Evolutionary conservation across 2,113 vertebrate species (phyloP).

Genomic region (Dipodomys spectabilis): DNA sequence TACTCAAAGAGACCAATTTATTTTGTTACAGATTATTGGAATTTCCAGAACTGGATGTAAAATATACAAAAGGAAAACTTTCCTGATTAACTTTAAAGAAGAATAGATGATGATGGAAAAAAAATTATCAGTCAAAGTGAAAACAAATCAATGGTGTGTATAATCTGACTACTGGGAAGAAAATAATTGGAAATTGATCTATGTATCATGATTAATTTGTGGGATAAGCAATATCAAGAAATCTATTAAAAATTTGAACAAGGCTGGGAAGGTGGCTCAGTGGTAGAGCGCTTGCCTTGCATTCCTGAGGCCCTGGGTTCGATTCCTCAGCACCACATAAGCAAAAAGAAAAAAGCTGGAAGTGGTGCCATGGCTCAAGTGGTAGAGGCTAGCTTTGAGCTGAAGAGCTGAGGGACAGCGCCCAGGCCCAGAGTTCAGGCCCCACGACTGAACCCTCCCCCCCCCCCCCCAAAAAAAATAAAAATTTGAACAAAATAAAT

Average conservation of each 20-base stretch:
- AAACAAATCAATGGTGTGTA: neutral
- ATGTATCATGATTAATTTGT: too few species aligned
- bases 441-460: too few species aligned
- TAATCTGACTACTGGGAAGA: neutral
- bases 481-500: neutral
- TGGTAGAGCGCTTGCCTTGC: too few species aligned
- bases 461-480: too few species aligned
- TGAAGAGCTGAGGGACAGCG: too few species aligned
- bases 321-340: too few species aligned
- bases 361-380: too few species aligned
- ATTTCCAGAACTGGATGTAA: neutral
- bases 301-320: too few species aligned
- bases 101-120: neutral
- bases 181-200: neutral
- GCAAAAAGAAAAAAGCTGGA: too few species aligned
- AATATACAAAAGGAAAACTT: neutral
- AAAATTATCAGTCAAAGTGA: neutral
- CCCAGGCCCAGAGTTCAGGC: too few species aligned
- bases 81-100: neutral
- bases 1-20: neutral
- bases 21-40: neutral
- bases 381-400: too few species aligned
- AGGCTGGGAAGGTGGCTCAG: too few species aligned
- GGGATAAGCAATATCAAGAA: neutral
- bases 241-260: neutral